phyloP scores from a whole-genome alignment of 1,140 invertebrate species.

The Subanguina moxae region DNA sequence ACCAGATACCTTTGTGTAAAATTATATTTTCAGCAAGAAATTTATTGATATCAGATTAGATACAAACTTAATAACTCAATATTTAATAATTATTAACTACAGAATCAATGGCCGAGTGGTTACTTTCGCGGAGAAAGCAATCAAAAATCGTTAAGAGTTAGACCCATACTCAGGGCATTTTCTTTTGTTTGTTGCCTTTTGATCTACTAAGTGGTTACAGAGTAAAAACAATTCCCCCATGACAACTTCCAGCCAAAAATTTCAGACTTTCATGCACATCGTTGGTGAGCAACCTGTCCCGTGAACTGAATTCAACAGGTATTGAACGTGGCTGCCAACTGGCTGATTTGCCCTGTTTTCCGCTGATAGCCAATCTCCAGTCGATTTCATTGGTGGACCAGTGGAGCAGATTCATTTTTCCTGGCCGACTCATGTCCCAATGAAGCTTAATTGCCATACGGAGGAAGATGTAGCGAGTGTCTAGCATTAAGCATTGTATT shows the following conservation, averaged over 20 bases:
- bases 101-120: too few species aligned
- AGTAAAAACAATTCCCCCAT: slow-evolving; percentile 1
- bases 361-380: background rate
- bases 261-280: slow-evolving; percentile 10
- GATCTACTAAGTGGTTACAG: background rate
- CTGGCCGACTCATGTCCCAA: background rate
- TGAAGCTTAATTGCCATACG: background rate
- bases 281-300: slow-evolving; percentile 5
- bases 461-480: slow-evolving; percentile 4
- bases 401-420: background rate
- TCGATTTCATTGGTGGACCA: slow-evolving; percentile 5
- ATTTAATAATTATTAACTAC: too few species aligned
- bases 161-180: too few species aligned
- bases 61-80: too few species aligned
- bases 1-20: too few species aligned
- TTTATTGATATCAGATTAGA: too few species aligned
- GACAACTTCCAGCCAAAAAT: background rate
- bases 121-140: too few species aligned
- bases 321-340: background rate
- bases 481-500: slow-evolving; percentile 1
- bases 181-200: too few species aligned
- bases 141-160: too few species aligned
- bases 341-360: background rate
- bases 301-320: background rate
- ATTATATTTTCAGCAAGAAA: too few species aligned